Conservation (phyloP, 2,888 invertebrate species). For the Oscheius onirici region DNA sequence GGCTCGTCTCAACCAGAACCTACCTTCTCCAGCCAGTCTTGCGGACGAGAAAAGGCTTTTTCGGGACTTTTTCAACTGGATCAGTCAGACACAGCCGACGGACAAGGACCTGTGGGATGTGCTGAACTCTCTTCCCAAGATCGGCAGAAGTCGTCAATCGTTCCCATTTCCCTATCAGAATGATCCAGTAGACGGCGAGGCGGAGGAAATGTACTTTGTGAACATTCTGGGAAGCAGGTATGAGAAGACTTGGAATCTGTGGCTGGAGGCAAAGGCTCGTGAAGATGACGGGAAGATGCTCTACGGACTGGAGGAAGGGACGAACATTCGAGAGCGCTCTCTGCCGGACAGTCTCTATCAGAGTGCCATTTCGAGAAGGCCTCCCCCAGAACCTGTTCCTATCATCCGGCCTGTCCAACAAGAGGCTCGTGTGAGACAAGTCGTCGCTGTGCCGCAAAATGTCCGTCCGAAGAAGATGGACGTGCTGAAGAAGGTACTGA, state of each 20-base stretch:
- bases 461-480: background rate
- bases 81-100: background rate
- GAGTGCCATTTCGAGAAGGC: background rate
- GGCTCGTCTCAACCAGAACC: background rate
- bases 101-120: background rate
- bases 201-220: background rate
- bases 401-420: background rate
- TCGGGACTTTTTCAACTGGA: background rate
- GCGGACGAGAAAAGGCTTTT: background rate
- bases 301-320: background rate
- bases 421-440: background rate
- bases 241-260: slow-evolving; percentile 3
- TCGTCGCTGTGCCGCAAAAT: background rate
- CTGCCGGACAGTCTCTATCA: slow-evolving; percentile 2
- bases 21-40: background rate
- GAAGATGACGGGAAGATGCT: background rate
- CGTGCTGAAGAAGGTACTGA: slow-evolving; percentile 1
- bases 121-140: background rate
- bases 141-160: background rate
- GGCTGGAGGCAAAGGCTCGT: background rate
- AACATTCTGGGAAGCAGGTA: slow-evolving; percentile 8
- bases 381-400: background rate
- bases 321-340: background rate
- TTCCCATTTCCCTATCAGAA: background rate
- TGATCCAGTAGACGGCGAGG: background rate